These are phyloP conservation scores for Melanostigma gelatinosum DNA, from an alignment of 2,113 vertebrate genomes.

Conservation along the genomic window DNA sequence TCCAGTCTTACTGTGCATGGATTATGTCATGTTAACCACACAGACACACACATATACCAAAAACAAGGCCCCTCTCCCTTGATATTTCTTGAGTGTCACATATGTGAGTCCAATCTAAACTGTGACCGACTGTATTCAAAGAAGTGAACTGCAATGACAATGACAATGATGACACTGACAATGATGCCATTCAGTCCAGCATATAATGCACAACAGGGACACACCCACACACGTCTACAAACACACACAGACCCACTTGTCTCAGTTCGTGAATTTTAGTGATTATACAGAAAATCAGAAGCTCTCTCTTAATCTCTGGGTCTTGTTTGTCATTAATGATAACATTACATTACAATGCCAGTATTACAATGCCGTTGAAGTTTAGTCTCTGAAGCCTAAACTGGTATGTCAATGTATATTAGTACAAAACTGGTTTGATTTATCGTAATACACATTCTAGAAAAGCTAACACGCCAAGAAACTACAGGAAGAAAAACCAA, in stretches of 20 bases:
- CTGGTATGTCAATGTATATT: neutral
- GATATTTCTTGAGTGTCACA: neutral
- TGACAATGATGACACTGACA: conserved; percentile 51
- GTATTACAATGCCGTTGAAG: neutral
- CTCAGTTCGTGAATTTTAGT: neutral
- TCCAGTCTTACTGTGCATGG: neutral
- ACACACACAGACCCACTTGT: neutral
- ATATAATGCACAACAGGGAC: conserved; percentile 19
- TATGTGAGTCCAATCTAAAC: neutral
- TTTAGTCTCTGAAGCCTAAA: neutral
- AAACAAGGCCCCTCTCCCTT: neutral
- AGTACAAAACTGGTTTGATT: neutral
- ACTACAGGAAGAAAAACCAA: too few relatives aligned
- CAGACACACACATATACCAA: neutral
- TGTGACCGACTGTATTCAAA: neutral
- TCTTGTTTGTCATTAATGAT: neutral
- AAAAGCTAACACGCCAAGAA: neutral
- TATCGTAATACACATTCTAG: neutral
- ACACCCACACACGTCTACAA: conserved; percentile 20
- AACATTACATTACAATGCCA: too few relatives aligned
- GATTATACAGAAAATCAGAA: neutral
- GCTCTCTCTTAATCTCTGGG: neutral
- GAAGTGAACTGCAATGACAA: neutral
- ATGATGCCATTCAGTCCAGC: conserved; percentile 43
- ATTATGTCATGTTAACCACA: neutral